Evolutionary conservation across 1,140 invertebrate genomes (phyloP), one percentile per base, ranked within the genome.

Genomic region (Hylyphantes graminicola): DNA sequence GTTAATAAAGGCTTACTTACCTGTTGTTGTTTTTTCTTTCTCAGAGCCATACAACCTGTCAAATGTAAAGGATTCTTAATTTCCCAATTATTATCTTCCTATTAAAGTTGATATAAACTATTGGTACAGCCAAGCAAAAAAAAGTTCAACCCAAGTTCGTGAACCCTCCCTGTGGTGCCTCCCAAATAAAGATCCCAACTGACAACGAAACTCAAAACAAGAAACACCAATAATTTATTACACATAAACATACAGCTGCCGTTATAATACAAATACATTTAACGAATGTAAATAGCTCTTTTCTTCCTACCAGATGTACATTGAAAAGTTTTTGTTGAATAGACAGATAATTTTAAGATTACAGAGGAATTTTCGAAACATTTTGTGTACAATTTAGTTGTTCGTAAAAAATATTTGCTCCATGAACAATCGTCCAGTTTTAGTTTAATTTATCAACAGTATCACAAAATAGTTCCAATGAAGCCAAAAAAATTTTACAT

Each of bases 211-310:
- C 53, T 15, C 7, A 54, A 12, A 17, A 72, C 17, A 74, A 74
- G 55, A 74, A 74, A 74, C 72, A 74, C 72, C 72, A 74, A 74
- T 55, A 53, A 74, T 74, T 74, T 74, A 74, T 74, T 74, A 50
- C 72, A 74, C 9, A 57, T 35, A 57, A 74, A 74, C 57, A 57
- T 74, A 74, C 72, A 74, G 72, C 72, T 74, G 72, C 72, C 72
- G 21, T 74, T 74, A 74, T 13, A 74, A 57, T 21, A 21, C 55
- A 74, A 9, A 57, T 74, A 57, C 35, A 74, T 19, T 74, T 74
- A 74, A 74, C 54, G 19, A 19, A 74, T 74, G 54, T 72, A 74
- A 51, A 74, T 74, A 74, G 72, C 54, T 74, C 54, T 57, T n/a
- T 15, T 57, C 51, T 53, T 53, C 51, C 68, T 53, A n/a, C n/a